Base-by-base conservation (phyloP, 2,888 invertebrate species). In the Odontocolon sp. region DNA sequence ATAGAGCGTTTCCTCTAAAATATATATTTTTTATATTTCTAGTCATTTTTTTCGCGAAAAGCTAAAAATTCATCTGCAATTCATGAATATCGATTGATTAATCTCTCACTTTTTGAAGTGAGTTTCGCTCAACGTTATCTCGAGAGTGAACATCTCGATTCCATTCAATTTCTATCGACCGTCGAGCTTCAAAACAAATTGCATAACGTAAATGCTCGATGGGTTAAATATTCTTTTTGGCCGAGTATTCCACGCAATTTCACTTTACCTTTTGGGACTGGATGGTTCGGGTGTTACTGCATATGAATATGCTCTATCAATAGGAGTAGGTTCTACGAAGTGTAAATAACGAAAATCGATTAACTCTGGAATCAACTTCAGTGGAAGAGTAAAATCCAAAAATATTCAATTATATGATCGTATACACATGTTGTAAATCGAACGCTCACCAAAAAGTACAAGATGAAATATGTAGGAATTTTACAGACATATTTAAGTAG, bases 201-300 rank as follows among this genome's bases (percentile, higher is more conserved):
- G 33, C 9, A 54, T 54, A 18, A 31, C 31, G 31, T 54, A 31
- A 33, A 54, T 31, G 54, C n/a, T n/a, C n/a, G n/a, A n/a, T 33
- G 18, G 31, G 33, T 16, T 16, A 28, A 8, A 54, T 18, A 54
- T 3, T 54, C n/a, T 33, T 36, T 36, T 8, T 4, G 9, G 31
- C 14, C 2, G 8, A 28, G 31, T 33, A 54, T 54, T n/a, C n/a
- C 54, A 8, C 16, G 33, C 33, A 54, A 54, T 54, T 54, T 31
- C 18, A 28, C 18, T 18, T 54, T 54, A 54, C 33, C 16, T 16
- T 14, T 0, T 36, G 2, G 8, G 31, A 52, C 31, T 11, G n/a
- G n/a, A n/a, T n/a, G n/a, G n/a, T n/a, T n/a, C n/a, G n/a, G n/a
- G n/a, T n/a, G n/a, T n/a, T n/a, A n/a, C n/a, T n/a, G n/a, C n/a